A percentile compares a stretch with the other conserved stretches of the same genome.
Evolutionary conservation across 1,140 invertebrate species (phyloP).

Genomic region (Neelides sp.): DNA sequence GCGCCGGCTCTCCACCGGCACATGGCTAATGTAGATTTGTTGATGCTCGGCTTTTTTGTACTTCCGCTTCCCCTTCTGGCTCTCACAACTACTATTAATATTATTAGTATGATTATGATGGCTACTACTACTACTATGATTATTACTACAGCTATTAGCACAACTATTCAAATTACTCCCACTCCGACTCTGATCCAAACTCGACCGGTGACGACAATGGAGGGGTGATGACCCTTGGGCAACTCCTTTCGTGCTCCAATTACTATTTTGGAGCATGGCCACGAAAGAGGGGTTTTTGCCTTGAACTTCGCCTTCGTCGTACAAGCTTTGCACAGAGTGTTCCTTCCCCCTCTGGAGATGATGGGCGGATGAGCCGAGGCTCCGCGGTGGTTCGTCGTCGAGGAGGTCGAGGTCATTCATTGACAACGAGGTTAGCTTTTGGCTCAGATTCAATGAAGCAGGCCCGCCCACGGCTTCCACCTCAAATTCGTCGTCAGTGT

Average conservation of each 20-base stretch:
- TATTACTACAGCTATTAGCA: not conserved
- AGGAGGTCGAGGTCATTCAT: conserved; percentile 29
- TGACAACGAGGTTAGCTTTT: conserved; percentile 18
- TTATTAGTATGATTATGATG: not conserved
- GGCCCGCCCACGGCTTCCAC: no score
- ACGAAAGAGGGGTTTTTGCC: not conserved
- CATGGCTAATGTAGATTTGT: no score
- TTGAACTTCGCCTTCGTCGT: not conserved
- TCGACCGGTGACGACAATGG: no score
- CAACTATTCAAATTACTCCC: no score
- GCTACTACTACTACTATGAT: not conserved
- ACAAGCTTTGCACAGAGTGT: not conserved
- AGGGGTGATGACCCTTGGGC: no score
- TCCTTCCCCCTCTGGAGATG: conserved; percentile 8
- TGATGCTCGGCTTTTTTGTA: conserved; percentile 12
- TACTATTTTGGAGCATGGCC: no score
- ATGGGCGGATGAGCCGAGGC: not conserved
- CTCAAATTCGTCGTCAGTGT: no score
- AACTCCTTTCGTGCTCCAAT: no score
- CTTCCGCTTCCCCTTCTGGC: conserved; percentile 16
- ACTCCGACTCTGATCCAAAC: no score
- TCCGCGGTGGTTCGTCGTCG: conserved; percentile 2
- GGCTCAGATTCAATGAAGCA: no score
- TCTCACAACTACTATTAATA: conserved; percentile 4
- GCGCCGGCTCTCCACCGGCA: no score